Evolutionary conservation across 53 echinoderm and acorn worm species (phyloP), one percentile per base, ranked within the genome.

Genomic region (Stichopus horrens): DNA sequence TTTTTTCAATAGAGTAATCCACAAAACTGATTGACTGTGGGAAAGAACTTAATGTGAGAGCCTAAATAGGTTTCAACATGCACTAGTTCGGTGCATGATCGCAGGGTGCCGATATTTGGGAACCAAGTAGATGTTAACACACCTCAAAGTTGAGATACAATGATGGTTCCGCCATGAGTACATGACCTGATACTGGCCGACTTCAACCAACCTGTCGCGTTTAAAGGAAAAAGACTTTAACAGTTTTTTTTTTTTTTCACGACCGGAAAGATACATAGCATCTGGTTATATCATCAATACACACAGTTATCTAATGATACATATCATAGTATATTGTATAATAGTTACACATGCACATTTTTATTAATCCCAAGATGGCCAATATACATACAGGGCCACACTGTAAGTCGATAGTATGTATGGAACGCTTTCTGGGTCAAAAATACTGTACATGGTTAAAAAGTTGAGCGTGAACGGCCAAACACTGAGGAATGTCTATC

Each of bases 391-490:
- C 19, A 18, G 71, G 71, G 71, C 71, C 71, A 71, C 71, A n/a
- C n/a, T 63, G 18, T 71, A n/a, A 37, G 71, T 71, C 71, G 19
- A 71, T 71, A n/a, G 71, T 6, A 4, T 71, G 71, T 4, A 16
- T 71, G 71, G 71, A 71, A 71, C 71, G 71, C 71, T 16, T 71
- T 71, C 71, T 16, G 71, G 71, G 71, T 71, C 71, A 71, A 71
- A 71, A 71, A 71, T 71, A 71, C n/a, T 71, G 71, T 20, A 18
- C 71, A 71, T 71, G 19, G 71, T 71, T 71, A n/a, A 71, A 71
- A 37, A 0, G 37, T 63, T 13, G 19, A 71, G 7, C n/a, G 71
- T 16, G 21, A 71, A 13, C n/a, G 71, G 18, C 19, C 71, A 37
- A 37, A 37, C 37, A 37, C 37, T 37, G 37, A 37, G 37, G 37